Conservation (phyloP, 2,113 vertebrate species). For the Psophia crepitans region DNA sequence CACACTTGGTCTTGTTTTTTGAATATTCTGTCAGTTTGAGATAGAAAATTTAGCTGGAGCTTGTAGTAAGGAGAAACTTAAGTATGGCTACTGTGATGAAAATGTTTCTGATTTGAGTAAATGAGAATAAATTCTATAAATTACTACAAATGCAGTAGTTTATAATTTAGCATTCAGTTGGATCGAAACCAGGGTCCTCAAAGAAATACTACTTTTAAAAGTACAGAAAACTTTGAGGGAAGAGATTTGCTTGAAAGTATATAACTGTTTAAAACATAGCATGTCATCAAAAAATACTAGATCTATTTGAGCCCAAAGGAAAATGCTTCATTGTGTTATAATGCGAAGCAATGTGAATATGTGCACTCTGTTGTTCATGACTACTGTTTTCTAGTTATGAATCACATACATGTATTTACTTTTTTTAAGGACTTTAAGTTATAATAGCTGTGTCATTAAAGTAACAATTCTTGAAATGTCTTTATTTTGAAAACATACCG, state of each 20-base stretch:
- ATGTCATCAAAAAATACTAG: neutral
- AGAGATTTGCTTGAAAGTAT: neutral
- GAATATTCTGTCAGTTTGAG: neutral
- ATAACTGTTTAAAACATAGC: neutral
- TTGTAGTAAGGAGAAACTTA: neutral
- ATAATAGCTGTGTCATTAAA: neutral
- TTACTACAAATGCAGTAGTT: neutral
- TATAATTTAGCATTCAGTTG: neutral
- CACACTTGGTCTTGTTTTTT: neutral
- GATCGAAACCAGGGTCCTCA: neutral
- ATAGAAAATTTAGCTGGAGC: neutral
- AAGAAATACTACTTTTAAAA: neutral
- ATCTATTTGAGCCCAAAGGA: neutral
- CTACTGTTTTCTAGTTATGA: neutral
- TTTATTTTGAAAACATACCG: neutral
- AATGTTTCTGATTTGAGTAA: neutral
- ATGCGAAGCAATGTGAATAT: neutral
- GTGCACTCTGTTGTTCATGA: neutral
- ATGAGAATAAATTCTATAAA: neutral
- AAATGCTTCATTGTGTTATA: neutral
- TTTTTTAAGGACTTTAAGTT: neutral
- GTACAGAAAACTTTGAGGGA: neutral
- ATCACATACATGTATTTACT: neutral
- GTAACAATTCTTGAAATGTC: neutral
- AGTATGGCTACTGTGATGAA: neutral